Evolutionary conservation across 2,113 vertebrate genomes (phyloP).

Genomic region (Pseudopodoces humilis): DNA sequence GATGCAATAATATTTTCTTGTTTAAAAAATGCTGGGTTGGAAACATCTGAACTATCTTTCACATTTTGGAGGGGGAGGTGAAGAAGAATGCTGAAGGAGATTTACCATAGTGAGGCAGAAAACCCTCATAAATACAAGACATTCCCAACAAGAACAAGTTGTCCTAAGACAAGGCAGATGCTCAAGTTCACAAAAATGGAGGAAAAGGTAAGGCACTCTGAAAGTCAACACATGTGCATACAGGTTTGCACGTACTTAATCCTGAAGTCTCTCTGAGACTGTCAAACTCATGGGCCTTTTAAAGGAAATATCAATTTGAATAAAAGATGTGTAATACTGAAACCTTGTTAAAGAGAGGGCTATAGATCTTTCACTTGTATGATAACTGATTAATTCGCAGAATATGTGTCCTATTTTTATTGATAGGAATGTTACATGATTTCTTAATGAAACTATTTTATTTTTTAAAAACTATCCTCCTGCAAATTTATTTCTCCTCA

Average conservation of each 20-base stretch:
- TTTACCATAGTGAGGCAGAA: not conserved
- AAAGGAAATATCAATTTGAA: not conserved
- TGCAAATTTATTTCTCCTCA: not conserved
- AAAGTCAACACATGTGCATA: not conserved
- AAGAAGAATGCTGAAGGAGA: not conserved
- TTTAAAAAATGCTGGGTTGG: not conserved
- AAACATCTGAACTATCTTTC: constrained; percentile 10
- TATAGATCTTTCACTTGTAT: not conserved
- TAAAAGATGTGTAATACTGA: not conserved
- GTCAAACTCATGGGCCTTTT: not conserved
- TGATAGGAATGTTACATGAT: not conserved
- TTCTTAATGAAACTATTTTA: not conserved
- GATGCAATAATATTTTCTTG: constrained; percentile 43
- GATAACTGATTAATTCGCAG: not conserved
- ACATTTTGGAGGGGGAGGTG: not conserved
- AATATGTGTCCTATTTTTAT: not conserved
- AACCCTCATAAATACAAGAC: not conserved
- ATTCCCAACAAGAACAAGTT: not conserved
- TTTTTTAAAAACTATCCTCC: not conserved
- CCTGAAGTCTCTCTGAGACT: not conserved
- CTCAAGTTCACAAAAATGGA: not conserved
- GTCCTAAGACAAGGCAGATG: not conserved
- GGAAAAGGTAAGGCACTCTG: not conserved
- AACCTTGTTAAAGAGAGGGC: not conserved
- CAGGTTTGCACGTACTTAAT: not conserved